These are phyloP conservation scores for Nematostella vectensis DNA, from an alignment of 92 coral and sea anemone genomes.

Conservation along the genomic window DNA sequence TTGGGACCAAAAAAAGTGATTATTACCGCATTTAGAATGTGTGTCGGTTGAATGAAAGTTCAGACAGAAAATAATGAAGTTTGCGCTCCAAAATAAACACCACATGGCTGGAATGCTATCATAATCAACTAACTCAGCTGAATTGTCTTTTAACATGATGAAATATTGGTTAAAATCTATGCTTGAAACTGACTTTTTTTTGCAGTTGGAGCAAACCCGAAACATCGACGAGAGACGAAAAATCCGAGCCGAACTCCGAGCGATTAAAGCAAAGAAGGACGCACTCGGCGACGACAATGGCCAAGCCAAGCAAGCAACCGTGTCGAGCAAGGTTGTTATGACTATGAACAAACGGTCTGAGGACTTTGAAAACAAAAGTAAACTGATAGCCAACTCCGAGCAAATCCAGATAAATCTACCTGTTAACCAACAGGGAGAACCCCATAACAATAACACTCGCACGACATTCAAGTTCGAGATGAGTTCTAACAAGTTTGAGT, in stretches of 20 bases:
- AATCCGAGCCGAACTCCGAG: constrained; percentile 74
- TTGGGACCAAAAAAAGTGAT: too few species aligned
- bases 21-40: too few species aligned
- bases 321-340: constrained; percentile 16
- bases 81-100: too few species aligned
- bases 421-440: constrained; percentile 25
- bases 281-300: constrained; percentile 61
- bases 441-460: constrained; percentile 32
- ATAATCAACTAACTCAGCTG: too few species aligned
- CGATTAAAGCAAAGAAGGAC: constrained; percentile 65
- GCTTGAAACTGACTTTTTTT: constrained; percentile 4
- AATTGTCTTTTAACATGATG: too few species aligned
- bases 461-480: constrained; percentile 68
- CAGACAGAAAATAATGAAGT: too few species aligned
- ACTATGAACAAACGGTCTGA: constrained; percentile 31
- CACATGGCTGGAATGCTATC: too few species aligned
- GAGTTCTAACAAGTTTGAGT: constrained; percentile 30
- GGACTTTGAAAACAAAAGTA: constrained; percentile 21
- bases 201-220: constrained; percentile 82
- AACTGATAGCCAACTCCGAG: constrained; percentile 9
- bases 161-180: too few species aligned
- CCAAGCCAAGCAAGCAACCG: constrained; percentile 29
- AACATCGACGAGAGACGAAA: constrained; percentile 85
- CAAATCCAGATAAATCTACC: background rate
- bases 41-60: too few species aligned